Conservation (phyloP, 2,113 vertebrate genomes). For the Pelvicachromis taeniatus region DNA sequence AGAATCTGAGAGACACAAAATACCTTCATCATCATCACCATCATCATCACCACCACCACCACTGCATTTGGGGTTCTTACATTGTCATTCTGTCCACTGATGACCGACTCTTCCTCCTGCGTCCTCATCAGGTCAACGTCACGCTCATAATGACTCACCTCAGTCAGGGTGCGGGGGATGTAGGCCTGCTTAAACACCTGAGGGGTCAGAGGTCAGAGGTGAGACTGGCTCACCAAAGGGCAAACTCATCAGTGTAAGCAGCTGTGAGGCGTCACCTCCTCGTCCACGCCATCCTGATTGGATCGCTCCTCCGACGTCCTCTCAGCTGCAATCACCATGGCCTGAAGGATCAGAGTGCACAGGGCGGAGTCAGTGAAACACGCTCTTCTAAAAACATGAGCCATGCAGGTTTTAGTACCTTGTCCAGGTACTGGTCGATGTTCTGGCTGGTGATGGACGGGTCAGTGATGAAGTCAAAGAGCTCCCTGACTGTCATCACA, state of each 20-base stretch:
- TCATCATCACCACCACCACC: background rate
- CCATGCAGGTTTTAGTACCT: constrained; percentile 64
- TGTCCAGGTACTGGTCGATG: constrained; percentile 86
- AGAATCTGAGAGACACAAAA: constrained; percentile 76
- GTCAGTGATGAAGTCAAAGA: constrained; percentile 95
- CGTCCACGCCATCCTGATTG: constrained; percentile 89
- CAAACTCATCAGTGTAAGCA: background rate
- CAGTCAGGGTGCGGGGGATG: constrained; percentile 91
- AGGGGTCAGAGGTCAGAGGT: background rate
- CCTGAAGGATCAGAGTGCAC: constrained; percentile 61
- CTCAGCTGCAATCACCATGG: constrained; percentile 83
- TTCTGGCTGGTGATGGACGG: constrained; percentile 84
- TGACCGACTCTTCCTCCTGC: constrained; percentile 77
- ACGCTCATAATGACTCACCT: constrained; percentile 91
- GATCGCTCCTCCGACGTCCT: constrained; percentile 86
- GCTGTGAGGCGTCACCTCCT: constrained; percentile 76
- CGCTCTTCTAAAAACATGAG: background rate
- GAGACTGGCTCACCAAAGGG: background rate
- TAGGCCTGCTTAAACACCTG: constrained; percentile 95
- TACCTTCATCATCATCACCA: background rate
- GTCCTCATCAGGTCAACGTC: constrained; percentile 78
- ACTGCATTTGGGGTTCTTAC: constrained; percentile 62
- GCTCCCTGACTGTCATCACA: constrained; percentile 90
- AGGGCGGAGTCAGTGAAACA: background rate
- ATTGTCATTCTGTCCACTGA: constrained; percentile 78